Conservation (phyloP, 2,888 invertebrate genomes). For the Spodoptera littoralis region DNA sequence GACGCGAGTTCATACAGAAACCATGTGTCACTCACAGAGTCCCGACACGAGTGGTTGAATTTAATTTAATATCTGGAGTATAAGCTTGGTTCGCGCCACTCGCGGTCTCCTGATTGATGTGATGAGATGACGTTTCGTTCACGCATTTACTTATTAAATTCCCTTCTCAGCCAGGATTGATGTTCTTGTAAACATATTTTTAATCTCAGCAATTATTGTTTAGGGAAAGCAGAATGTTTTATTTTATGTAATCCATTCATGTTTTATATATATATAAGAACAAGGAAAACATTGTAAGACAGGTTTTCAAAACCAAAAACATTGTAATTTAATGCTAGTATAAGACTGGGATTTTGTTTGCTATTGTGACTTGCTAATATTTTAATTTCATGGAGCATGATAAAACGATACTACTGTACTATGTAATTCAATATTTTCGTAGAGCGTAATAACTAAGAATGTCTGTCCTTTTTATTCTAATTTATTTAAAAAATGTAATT, state of each 20-base stretch:
- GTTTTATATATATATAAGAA: too few species aligned
- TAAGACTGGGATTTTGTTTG: too few species aligned
- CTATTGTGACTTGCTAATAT: too few species aligned
- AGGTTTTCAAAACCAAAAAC: too few species aligned
- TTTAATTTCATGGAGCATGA: too few species aligned
- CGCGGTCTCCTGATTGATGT: constrained; percentile 63
- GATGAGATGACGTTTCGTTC: constrained; percentile 61
- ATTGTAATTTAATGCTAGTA: too few species aligned
- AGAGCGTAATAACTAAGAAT: too few species aligned
- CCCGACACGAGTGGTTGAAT: constrained; percentile 63
- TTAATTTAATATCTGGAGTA: constrained; percentile 58
- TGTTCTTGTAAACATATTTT: constrained; percentile 32
- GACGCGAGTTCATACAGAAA: constrained; percentile 31
- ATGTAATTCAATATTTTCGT: too few species aligned
- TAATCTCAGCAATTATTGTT: constrained; percentile 15
- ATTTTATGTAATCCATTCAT: neutral
- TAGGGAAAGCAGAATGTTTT: neutral
- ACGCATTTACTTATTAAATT: constrained; percentile 63
- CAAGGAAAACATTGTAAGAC: neutral
- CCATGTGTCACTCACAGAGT: constrained; percentile 45
- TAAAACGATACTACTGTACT: too few species aligned
- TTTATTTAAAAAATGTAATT: too few species aligned
- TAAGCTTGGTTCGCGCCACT: constrained; percentile 25
- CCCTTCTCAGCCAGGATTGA: constrained; percentile 50
- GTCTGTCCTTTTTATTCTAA: too few species aligned